Evolutionary conservation across 2,797 vertebrate genomes (phyloP).

Genomic region (Chiroxiphia lanceolata): DNA sequence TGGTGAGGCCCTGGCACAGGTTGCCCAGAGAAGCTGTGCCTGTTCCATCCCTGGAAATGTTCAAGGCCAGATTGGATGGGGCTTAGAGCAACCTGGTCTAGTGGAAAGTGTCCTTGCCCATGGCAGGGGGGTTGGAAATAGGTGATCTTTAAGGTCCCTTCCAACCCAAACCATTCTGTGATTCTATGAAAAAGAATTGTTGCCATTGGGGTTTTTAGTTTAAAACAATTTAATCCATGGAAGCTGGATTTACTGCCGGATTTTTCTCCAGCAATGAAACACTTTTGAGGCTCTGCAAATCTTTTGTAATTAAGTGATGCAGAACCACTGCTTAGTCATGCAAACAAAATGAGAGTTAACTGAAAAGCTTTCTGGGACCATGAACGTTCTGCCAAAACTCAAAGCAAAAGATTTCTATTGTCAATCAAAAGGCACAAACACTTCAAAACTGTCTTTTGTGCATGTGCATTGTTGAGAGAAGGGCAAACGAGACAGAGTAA

Average conservation of each 20-base stretch:
- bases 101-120: fast-evolving
- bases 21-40: background rate
- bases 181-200: background rate
- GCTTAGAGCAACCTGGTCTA: background rate
- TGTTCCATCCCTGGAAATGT: background rate
- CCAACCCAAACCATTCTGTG: background rate
- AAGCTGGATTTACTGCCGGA: background rate
- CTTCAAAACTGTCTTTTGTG: slow-evolving; percentile 7
- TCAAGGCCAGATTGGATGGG: fast-evolving
- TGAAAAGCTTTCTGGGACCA: background rate
- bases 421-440: background rate
- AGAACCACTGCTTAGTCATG: slow-evolving; percentile 33
- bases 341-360: slow-evolving; percentile 21
- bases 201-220: background rate
- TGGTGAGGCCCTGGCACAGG: background rate
- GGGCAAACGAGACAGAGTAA: background rate
- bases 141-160: background rate
- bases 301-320: slow-evolving; percentile 13
- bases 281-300: background rate
- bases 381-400: slow-evolving; percentile 31
- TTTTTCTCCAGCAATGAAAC: background rate
- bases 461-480: background rate
- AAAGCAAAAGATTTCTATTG: slow-evolving; percentile 1
- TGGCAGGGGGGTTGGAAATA: background rate
- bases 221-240: background rate